Percentiles rank a stretch among this genome's conserved stretches.
phyloP scores from a whole-genome alignment of 2,888 invertebrate species.

The Spilarctia lutea region DNA sequence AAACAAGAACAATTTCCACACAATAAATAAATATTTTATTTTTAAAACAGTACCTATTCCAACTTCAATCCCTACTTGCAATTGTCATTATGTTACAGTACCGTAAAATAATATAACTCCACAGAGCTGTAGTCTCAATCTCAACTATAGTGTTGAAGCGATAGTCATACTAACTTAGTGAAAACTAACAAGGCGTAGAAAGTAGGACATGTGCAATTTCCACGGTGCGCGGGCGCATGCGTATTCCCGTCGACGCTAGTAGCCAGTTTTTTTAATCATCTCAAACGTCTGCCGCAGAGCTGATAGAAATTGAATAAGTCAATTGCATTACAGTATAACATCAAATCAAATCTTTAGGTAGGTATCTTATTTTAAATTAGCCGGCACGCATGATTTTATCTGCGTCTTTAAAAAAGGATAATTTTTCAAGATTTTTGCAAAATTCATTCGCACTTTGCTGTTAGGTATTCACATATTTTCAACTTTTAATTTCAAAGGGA shows the following conservation, averaged over 20 bases:
- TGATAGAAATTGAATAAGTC: not conserved
- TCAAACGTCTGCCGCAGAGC: not conserved
- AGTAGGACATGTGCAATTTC: constrained; percentile 36
- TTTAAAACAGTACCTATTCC: no score
- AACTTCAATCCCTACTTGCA: no score
- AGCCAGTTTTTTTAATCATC: not conserved
- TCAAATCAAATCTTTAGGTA: not conserved
- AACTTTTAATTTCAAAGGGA: no score
- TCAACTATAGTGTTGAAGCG: constrained; percentile 21
- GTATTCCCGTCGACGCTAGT: not conserved
- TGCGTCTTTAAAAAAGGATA: no score
- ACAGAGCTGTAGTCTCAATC: not conserved
- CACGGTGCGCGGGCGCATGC: not conserved
- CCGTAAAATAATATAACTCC: not conserved
- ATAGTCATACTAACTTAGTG: constrained; percentile 38
- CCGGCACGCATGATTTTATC: no score
- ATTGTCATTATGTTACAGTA: no score
- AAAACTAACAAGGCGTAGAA: constrained; percentile 54
- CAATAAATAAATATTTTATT: no score
- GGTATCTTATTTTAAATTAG: not conserved
- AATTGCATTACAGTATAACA: not conserved
- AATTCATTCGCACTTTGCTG: no score
- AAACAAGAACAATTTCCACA: no score
- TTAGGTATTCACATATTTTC: no score
- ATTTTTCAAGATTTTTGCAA: no score